phyloP scores from a whole-genome alignment of 2,888 invertebrate genomes.

The Sesamia inferens region DNA sequence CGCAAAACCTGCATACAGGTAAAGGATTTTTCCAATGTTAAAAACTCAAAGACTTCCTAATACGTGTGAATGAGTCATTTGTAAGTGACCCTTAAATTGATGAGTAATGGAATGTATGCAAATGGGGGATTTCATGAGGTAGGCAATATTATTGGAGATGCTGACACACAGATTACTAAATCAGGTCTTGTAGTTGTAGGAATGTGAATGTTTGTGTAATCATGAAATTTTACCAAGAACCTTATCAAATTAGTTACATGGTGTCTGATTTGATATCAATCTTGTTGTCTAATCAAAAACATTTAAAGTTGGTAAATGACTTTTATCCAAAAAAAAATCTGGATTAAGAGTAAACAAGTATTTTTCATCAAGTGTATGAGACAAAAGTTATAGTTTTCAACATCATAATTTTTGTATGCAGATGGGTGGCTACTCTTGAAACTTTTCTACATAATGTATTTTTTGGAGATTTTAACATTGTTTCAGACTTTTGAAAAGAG shows the following conservation, averaged over 20 bases:
- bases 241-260: slow-evolving; percentile 36
- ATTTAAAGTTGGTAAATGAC: neutral
- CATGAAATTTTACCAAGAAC: slow-evolving; percentile 27
- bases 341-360: neutral
- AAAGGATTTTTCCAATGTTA: slow-evolving; percentile 70
- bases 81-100: slow-evolving; percentile 69
- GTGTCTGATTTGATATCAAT: slow-evolving; percentile 36
- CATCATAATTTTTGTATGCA: neutral
- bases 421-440: neutral
- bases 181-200: slow-evolving; percentile 23
- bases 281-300: slow-evolving; percentile 19
- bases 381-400: neutral
- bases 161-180: slow-evolving; percentile 50
- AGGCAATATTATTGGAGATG: slow-evolving; percentile 48
- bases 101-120: slow-evolving; percentile 51
- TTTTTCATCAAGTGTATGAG: neutral
- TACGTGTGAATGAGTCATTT: slow-evolving; percentile 60
- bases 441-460: too few species aligned
- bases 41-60: slow-evolving; percentile 55
- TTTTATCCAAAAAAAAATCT: slow-evolving; percentile 1
- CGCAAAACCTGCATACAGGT: slow-evolving; percentile 91
- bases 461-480: neutral
- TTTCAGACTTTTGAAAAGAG: neutral
- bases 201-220: slow-evolving; percentile 20
- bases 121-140: slow-evolving; percentile 39